phyloP scores from a whole-genome alignment of 2,888 invertebrate species.

The Drosophila mulleri region DNA sequence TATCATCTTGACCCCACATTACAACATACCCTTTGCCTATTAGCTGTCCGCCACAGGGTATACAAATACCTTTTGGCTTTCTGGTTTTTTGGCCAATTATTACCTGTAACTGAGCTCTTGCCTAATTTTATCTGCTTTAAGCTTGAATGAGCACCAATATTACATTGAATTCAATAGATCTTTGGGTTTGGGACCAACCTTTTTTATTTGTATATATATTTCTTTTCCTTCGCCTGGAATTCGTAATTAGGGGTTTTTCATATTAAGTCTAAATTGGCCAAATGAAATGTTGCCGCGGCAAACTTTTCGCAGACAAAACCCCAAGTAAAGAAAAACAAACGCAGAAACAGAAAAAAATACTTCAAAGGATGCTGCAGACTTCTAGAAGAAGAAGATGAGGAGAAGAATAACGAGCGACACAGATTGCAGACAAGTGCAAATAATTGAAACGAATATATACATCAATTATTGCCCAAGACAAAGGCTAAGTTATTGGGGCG shows the following conservation, averaged over 20 bases:
- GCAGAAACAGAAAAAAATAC: slow-evolving; percentile 12
- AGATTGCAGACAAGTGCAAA: slow-evolving; percentile 22
- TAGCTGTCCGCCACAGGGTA: background rate
- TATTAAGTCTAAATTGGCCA: slow-evolving; percentile 9
- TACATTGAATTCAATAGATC: slow-evolving; percentile 19
- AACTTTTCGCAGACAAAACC: slow-evolving; percentile 29
- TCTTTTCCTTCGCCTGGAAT: slow-evolving; percentile 32
- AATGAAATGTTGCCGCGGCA: slow-evolving; percentile 4
- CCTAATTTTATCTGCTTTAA: slow-evolving; percentile 52
- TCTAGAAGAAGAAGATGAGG: background rate
- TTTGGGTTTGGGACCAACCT: slow-evolving; percentile 23
- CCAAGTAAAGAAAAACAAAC: slow-evolving; percentile 43
- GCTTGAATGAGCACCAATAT: slow-evolving; percentile 46
- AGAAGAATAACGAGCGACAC: background rate
- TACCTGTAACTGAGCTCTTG: slow-evolving; percentile 38
- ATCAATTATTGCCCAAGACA: slow-evolving; percentile 39
- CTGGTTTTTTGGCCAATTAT: slow-evolving; percentile 40
- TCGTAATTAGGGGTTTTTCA: slow-evolving; percentile 62
- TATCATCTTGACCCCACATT: background rate
- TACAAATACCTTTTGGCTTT: slow-evolving; percentile 22
- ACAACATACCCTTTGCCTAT: background rate
- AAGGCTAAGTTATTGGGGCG: background rate
- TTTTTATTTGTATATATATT: slow-evolving; percentile 50
- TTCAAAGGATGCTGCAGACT: slow-evolving; percentile 44
- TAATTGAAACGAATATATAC: slow-evolving; percentile 34